Evolutionary conservation across 2,797 vertebrate genomes (phyloP).

Genomic region (Myripristis jacobus): DNA sequence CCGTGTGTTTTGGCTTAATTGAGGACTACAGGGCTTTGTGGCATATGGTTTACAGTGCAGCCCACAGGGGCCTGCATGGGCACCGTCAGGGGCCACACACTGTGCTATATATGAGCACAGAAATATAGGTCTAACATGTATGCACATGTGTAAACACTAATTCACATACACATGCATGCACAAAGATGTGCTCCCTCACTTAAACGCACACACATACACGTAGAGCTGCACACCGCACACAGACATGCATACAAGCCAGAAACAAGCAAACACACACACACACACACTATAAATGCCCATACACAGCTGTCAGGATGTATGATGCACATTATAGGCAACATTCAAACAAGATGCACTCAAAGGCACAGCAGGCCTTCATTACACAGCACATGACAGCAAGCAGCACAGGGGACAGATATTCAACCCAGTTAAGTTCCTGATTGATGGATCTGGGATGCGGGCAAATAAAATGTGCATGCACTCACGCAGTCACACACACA

Average conservation of each 20-base stretch:
- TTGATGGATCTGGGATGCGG: constrained; percentile 19
- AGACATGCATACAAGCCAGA: not conserved
- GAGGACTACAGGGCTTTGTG: constrained; percentile 53
- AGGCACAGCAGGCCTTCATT: constrained; percentile 15
- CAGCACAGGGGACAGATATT: constrained; percentile 17
- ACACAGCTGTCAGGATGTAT: constrained; percentile 34
- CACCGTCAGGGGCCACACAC: constrained; percentile 43
- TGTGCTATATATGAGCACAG: constrained; percentile 21
- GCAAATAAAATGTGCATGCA: not conserved
- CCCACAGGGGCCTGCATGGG: constrained; percentile 28
- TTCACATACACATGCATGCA: not conserved
- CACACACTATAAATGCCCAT: constrained; percentile 11
- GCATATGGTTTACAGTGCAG: constrained; percentile 59
- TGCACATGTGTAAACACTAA: not conserved
- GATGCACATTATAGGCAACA: constrained; percentile 13
- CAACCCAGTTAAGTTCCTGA: constrained; percentile 12
- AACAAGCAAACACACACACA: not conserved
- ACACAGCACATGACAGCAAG: constrained; percentile 31
- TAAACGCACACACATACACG: not conserved
- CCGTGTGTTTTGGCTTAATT: constrained; percentile 65
- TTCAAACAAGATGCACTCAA: constrained; percentile 6
- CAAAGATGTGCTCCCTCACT: constrained; percentile 3
- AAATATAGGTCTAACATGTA: constrained; percentile 2
- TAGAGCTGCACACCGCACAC: not conserved
- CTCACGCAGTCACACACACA: not conserved